Percentiles rank a stretch among this genome's conserved stretches.
Conservation (phyloP, 2,888 invertebrate species). For the Conops quadrifasciatus region DNA sequence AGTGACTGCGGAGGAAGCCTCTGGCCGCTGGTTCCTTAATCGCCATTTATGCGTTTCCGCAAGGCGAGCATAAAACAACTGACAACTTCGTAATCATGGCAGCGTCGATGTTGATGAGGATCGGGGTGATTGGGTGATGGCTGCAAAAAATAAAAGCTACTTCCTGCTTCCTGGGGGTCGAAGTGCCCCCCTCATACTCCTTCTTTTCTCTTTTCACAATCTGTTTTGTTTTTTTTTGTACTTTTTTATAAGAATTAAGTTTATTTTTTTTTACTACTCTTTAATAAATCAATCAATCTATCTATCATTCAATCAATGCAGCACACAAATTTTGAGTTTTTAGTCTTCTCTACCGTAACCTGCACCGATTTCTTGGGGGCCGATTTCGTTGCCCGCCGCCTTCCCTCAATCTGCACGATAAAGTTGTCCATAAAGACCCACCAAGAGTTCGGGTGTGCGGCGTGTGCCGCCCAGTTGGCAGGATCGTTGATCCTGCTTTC, state of each 20-base stretch:
- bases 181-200: too few species aligned
- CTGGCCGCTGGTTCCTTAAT: neutral
- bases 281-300: constrained; percentile 20
- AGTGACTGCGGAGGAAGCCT: neutral
- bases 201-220: neutral
- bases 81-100: too few species aligned
- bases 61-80: neutral
- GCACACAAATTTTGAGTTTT: neutral
- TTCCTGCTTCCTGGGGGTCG: too few species aligned
- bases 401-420: constrained; percentile 41
- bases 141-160: too few species aligned
- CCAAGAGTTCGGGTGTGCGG: constrained; percentile 20
- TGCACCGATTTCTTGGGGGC: neutral
- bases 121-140: too few species aligned
- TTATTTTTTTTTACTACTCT: neutral
- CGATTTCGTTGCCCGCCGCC: neutral
- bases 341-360: neutral
- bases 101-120: too few species aligned
- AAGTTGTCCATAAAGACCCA: constrained; percentile 42
- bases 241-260: neutral
- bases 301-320: neutral
- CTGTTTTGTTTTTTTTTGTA: neutral
- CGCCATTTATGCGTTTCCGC: constrained; percentile 2
- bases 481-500: neutral
- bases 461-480: constrained; percentile 1